A percentile compares a stretch with the other conserved stretches of the same genome.
Evolutionary conservation across 2,113 vertebrate genomes (phyloP).

Genomic region (Acrocephalus kingi): DNA sequence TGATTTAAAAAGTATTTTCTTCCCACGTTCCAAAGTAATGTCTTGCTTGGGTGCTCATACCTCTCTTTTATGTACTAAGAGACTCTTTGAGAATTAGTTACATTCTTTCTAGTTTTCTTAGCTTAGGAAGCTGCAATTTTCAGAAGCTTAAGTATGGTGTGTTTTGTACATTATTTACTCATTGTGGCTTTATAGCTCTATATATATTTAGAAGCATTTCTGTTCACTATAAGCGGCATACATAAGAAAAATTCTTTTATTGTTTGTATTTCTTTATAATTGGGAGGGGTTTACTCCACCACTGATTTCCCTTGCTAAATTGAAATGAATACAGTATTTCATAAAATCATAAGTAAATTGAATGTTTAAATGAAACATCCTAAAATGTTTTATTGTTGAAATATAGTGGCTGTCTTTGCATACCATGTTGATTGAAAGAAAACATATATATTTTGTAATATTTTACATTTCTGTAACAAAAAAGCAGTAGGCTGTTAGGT

Average conservation of each 20-base stretch:
- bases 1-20: not conserved
- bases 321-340: not conserved
- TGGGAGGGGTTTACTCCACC: not conserved
- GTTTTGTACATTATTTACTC: not conserved
- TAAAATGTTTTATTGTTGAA: not conserved
- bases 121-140: not conserved
- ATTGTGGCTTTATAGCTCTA: not conserved
- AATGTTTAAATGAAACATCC: not conserved
- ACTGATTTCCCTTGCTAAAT: not conserved
- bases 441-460: not conserved
- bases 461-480: not conserved
- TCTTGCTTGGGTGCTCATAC: not conserved
- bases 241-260: not conserved
- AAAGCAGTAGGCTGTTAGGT: not conserved
- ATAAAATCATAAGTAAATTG: not conserved
- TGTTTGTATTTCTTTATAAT: not conserved
- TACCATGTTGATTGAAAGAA: not conserved
- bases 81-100: not conserved
- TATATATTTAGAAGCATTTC: not conserved
- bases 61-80: not conserved
- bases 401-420: not conserved
- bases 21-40: not conserved
- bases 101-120: not conserved
- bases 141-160: not conserved
- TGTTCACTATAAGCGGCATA: not conserved